Conservation (phyloP, 2,888 invertebrate species). For the Iphiclides podalirius region DNA sequence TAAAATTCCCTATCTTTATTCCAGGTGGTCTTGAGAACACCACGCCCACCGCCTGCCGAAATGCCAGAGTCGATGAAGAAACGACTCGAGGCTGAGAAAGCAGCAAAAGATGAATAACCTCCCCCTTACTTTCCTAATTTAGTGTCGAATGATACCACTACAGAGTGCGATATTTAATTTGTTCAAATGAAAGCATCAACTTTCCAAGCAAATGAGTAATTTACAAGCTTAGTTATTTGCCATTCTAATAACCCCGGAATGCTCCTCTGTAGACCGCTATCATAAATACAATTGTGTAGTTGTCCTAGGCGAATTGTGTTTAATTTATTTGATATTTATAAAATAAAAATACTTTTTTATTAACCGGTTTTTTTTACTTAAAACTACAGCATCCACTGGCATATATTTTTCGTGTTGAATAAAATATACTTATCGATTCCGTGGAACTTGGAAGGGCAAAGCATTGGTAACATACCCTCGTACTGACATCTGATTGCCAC, state of each 20-base stretch:
- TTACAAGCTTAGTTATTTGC: not conserved
- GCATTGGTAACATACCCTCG: no score
- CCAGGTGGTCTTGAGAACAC: constrained; percentile 86
- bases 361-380: not conserved
- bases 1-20: no score
- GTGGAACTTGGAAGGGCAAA: no score
- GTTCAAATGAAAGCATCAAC: not conserved
- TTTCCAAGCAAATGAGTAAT: not conserved
- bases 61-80: constrained; percentile 95
- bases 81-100: constrained; percentile 77
- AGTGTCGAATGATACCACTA: not conserved
- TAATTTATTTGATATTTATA: constrained; percentile 10
- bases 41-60: constrained; percentile 96
- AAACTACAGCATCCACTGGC: no score
- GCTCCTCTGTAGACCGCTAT: not conserved
- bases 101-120: constrained; percentile 32
- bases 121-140: not conserved
- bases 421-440: no score
- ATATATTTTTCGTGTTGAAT: no score
- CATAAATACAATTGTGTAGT: not conserved
- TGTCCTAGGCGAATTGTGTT: not conserved
- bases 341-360: constrained; percentile 7
- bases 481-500: no score
- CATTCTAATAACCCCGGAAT: not conserved
- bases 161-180: no score